phyloP scores from a whole-genome alignment of 2,113 vertebrate species.

The Ibidorhyncha struthersii region DNA sequence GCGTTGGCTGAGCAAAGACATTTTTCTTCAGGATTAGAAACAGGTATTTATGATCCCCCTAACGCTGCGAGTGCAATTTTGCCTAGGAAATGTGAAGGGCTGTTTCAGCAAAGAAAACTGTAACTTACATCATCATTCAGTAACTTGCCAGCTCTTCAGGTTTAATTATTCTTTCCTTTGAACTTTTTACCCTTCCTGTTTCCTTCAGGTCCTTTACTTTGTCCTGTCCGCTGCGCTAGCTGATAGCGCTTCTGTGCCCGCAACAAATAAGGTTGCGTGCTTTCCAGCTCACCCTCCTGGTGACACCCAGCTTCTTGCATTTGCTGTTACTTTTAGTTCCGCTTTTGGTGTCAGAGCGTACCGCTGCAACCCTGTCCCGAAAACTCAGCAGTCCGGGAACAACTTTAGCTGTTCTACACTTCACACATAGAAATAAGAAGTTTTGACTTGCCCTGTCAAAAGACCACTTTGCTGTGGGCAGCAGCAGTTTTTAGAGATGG shows the following conservation, averaged over 20 bases:
- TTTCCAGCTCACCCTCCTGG: background rate
- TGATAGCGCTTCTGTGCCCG: background rate
- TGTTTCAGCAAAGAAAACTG: background rate
- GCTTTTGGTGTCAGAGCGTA: background rate
- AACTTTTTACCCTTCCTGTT: background rate
- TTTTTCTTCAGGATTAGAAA: background rate
- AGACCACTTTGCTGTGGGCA: background rate
- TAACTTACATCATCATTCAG: background rate
- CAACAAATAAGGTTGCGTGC: accelerated
- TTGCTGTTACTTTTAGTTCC: background rate
- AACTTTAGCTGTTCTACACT: background rate
- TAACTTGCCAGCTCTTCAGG: background rate
- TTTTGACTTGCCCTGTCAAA: background rate
- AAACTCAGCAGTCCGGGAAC: background rate
- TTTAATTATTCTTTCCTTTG: background rate
- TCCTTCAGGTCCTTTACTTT: background rate
- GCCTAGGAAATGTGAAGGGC: background rate
- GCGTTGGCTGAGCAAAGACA: accelerated
- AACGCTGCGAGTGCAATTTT: background rate
- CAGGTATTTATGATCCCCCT: background rate
- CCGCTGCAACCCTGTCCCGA: background rate
- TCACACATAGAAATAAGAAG: background rate
- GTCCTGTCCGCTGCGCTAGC: background rate
- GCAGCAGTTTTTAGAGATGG: background rate
- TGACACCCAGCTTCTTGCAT: background rate